Evolutionary conservation across 2,888 invertebrate genomes (phyloP), one percentile per base, ranked within the genome.

Genomic region (Cartodere bifasciata): DNA sequence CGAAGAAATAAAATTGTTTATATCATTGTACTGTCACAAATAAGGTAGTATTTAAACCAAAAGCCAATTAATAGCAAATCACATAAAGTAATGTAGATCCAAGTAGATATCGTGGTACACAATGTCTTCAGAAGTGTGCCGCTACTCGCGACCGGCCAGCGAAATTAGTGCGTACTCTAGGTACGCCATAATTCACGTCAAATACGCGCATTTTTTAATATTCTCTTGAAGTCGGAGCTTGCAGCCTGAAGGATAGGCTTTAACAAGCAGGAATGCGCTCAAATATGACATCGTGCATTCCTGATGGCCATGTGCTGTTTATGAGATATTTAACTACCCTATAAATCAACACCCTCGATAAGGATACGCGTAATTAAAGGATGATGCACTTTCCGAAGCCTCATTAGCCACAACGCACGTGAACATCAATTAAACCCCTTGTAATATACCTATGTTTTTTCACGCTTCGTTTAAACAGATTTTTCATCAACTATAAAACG

Each of bases 261-360:
- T n/a, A n/a, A 9, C 44, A 39, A 37, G 38, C 36, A 42, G 40
- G 55, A 56, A 55, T 56, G 55, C 48, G 42, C 50, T 58, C 59
- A 56, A 56, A 57, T 56, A 60, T 58, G 60, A 58, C 57, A 56
- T 53, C 51, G 52, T 47, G 48, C 55, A 56, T 59, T 58, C 58
- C 53, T 44, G 44, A 46, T 51, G 52, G 49, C 55, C 58, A 56
- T 56, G 60, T 61, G 61, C 61, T 62, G 62, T 64, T 64, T 63
- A 64, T 63, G 64, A 62, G 61, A 60, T 58, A 60, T 62, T 58
- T 63, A 63, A 64, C 63, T 60, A 55, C 56, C 53, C 62, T 54
- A 64, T 64, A 64, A 64, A 64, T 64, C 64, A 64, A 60, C 60
- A 60, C 60, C 63, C 62, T 49, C 45, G 53, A 50, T 47, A 49